Percentiles rank a stretch among this genome's conserved stretches.
Conservation (phyloP, 2,113 vertebrate species). For the Mirza zaza region DNA sequence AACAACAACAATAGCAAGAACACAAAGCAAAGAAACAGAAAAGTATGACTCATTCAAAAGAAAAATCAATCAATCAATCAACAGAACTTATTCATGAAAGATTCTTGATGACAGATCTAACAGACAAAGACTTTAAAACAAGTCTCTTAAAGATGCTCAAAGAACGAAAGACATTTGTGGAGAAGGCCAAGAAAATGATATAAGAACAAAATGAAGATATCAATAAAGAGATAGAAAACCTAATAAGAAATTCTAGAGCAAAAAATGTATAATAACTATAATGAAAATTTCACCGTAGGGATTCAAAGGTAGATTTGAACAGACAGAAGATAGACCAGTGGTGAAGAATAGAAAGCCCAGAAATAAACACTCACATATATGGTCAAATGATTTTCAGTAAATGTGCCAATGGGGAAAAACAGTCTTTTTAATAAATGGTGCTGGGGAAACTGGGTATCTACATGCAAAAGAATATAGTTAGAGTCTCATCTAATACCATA, state of each 20-base stretch:
- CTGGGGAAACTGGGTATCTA: background rate
- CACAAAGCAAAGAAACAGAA: background rate
- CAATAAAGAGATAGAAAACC: background rate
- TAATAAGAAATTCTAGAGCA: background rate
- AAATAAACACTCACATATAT: background rate
- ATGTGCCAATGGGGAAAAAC: background rate
- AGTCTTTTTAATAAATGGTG: background rate
- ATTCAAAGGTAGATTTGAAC: background rate
- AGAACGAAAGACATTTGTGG: background rate
- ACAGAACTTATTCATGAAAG: background rate
- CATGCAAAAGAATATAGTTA: background rate
- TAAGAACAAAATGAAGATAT: background rate
- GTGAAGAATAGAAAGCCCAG: background rate
- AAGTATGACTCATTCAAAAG: background rate
- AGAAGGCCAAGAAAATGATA: background rate
- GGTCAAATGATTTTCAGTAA: background rate
- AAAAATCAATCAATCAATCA: background rate
- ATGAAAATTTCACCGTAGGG: background rate
- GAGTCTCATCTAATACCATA: background rate
- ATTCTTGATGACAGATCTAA: background rate
- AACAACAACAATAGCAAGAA: background rate
- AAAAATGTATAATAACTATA: background rate
- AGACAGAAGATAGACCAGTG: background rate
- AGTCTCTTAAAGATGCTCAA: background rate
- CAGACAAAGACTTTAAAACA: background rate